Conservation (phyloP, 2,797 vertebrate species). For the Myoxocephalus aenaeus region DNA sequence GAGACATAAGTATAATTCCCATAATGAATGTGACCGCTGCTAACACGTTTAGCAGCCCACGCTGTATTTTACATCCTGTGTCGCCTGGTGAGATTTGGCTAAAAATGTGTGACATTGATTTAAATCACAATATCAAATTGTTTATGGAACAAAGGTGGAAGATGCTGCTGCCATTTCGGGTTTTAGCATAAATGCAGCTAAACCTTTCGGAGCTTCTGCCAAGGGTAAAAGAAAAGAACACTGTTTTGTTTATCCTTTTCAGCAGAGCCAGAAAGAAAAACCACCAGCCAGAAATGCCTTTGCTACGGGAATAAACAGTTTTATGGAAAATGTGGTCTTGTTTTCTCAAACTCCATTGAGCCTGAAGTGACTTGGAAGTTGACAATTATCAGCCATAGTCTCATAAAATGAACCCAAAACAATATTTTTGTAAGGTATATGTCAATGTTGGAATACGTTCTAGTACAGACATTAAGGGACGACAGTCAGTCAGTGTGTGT, state of each 20-base stretch:
- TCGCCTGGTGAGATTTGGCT: slow-evolving; percentile 5
- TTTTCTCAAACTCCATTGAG: not conserved
- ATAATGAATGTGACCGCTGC: slow-evolving; percentile 4
- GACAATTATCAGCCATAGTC: not conserved
- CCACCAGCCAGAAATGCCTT: not conserved
- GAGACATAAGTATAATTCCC: slow-evolving; percentile 16
- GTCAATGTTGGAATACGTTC: not conserved
- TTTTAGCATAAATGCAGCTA: slow-evolving; percentile 13
- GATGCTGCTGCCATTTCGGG: not conserved
- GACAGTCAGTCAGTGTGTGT: not conserved
- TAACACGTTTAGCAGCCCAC: slow-evolving; percentile 22
- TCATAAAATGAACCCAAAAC: not conserved
- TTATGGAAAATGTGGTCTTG: not conserved
- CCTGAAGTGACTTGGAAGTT: not conserved
- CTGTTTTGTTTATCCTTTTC: not conserved
- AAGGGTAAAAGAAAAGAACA: not conserved
- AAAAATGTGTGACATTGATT: slow-evolving; percentile 13
- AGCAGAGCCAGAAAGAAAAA: not conserved
- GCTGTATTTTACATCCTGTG: not conserved
- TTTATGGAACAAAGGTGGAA: not conserved
- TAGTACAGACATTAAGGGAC: not conserved
- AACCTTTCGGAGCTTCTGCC: not conserved
- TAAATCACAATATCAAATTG: slow-evolving; percentile 20
- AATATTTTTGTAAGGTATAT: not conserved
- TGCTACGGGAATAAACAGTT: not conserved